These are phyloP conservation scores for Pseudolycoriella hygida DNA, from an alignment of 2,888 invertebrate genomes.

Conservation along the genomic window DNA sequence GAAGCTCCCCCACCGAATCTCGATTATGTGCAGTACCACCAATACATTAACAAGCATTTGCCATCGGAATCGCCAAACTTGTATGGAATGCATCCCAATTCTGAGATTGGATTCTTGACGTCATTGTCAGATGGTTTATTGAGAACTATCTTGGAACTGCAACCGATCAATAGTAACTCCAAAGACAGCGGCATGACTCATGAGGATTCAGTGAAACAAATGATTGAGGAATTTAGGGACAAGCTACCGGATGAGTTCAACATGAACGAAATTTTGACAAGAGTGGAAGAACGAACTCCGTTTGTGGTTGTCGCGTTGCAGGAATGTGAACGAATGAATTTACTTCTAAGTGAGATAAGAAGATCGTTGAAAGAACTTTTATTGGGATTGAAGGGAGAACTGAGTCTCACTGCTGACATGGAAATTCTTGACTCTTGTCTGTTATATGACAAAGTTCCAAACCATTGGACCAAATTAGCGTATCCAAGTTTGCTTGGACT, in stretches of 20 bases:
- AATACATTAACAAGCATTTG: slow-evolving; percentile 69
- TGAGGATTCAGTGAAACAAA: slow-evolving; percentile 55
- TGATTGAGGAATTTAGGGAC: slow-evolving; percentile 76
- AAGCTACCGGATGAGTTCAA: slow-evolving; percentile 83
- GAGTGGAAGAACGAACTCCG: slow-evolving; percentile 80
- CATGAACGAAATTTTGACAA: slow-evolving; percentile 64
- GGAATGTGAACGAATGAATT: slow-evolving; percentile 92
- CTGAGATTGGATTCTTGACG: slow-evolving; percentile 87
- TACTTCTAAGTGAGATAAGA: slow-evolving; percentile 63
- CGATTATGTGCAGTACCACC: slow-evolving; percentile 75
- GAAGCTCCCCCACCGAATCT: slow-evolving; percentile 71
- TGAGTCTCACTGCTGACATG: slow-evolving; percentile 92
- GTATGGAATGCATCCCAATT: slow-evolving; percentile 88
- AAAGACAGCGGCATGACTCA: slow-evolving; percentile 50
- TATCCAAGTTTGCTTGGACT: slow-evolving; percentile 78
- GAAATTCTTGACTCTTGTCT: slow-evolving; percentile 70
- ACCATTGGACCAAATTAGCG: slow-evolving; percentile 66
- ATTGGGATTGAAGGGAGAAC: slow-evolving; percentile 80
- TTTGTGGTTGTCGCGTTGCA: slow-evolving; percentile 84
- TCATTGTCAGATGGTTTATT: slow-evolving; percentile 71
- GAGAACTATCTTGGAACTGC: slow-evolving; percentile 74
- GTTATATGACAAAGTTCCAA: slow-evolving; percentile 76
- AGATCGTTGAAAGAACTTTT: slow-evolving; percentile 71
- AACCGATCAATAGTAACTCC: slow-evolving; percentile 68
- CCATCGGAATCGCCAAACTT: slow-evolving; percentile 80